Evolutionary conservation across 2,113 vertebrate genomes (phyloP), one percentile per base, ranked within the genome.

Genomic region (Embiotoca jacksoni): DNA sequence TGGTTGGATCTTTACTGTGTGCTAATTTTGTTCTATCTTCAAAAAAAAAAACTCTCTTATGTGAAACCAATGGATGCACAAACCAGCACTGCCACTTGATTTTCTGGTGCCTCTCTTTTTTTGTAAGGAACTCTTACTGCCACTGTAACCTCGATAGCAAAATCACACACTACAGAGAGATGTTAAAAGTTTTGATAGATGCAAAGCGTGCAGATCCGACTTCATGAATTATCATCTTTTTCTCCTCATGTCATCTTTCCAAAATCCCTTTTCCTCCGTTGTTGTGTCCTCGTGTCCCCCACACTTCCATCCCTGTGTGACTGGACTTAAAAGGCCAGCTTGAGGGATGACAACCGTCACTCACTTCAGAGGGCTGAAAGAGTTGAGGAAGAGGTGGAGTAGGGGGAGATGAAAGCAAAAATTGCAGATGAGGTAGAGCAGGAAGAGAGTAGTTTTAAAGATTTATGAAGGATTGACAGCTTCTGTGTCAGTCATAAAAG

Each of bases 241-340:
- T 39, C 70, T 61, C 39, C 72, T 52, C 9, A 1, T 79, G 56
- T 73, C 78, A 39, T 68, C 41, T 81, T 77, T 75, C 72, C 14
- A 4, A 83, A 84, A 66, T 76, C 57, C 77, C 59, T 65, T 59
- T 47, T 33, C 52, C 55, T 56, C 14, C 46, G 7, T 76, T 37
- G 65, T 69, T 64, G 41, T 80, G 57, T 79, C 75, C 78, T 76
- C 7, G 39, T 76, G 75, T 78, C 74, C 52, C 80, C 70, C 63
- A 14, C 62, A 7, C 56, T 55, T 68, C 74, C 53, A 58, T 82
- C 71, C 67, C 61, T 54, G 64, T 80, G 82, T 55, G 87, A 80
- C 79, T 82, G 82, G 88, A 91, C 88, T 92, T 92, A 84, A 91
- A 93, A 93, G 83, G 82, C 75, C 85, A 81, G 78, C 86, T 85